Evolutionary conservation across 2,113 vertebrate genomes (phyloP), one percentile per base, ranked within the genome.

Genomic region (Oncorhynchus masou): DNA sequence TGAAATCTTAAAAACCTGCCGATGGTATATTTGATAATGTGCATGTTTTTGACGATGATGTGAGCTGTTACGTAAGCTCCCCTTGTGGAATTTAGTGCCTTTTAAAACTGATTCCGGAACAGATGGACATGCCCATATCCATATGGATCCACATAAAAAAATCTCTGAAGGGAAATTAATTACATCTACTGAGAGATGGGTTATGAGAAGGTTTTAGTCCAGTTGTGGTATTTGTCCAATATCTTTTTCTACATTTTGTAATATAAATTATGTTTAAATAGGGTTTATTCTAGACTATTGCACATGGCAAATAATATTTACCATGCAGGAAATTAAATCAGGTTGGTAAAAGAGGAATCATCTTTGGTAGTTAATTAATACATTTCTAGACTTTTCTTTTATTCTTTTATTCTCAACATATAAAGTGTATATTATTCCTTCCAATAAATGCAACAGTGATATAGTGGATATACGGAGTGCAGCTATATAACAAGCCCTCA

Each of bases 1-100:
- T 79, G 62, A 87, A 89, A 89, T 87, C 77, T 72, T 85, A 90
- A 89, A 88, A 85, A 86, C 74, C 48, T 68, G 15, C 65, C 2
- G 49, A 79, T 79, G 79, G 74, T 80, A 72, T 22, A 64, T 64
- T n/a, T 22, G 2, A n/a, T 29, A 2, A 27, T 27, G 22, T 64
- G 24, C 15, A 67, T 3, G 65, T 27, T 13, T 1, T 24, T 67
- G n/a, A 66, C 64, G 7, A 24, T 66, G n/a, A 13, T 29, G 25
- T 67, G 1, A 9, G 0, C 1, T 25, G 22, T 29, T 29, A 67
- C 2, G 22, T 67, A 29, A 67, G 24, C 12, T 24, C 24, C 11
- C 65, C 25, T 64, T 2, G 16, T 64, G n/a, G n/a, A 64, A 22
- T 9, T 29, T 22, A 13, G 25, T 29, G 15, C 9, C 24, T 1